phyloP scores from a whole-genome alignment of 1,140 invertebrate species.

The Diorhabda sublineata region DNA sequence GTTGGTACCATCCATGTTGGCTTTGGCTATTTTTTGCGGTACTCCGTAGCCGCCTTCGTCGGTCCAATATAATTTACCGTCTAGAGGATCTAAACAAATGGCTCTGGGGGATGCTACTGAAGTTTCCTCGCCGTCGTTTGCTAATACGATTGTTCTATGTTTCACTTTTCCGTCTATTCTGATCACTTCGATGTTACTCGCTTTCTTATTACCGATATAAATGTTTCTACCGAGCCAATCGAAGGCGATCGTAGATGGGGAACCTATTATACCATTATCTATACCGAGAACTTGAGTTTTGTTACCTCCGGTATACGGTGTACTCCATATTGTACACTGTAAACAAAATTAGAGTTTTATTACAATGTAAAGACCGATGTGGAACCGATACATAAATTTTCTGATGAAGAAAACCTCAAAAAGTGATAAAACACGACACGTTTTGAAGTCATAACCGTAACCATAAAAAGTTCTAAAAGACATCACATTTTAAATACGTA shows the following conservation, averaged over 20 bases:
- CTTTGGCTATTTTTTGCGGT: slow-evolving; percentile 83
- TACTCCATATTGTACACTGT: slow-evolving; percentile 80
- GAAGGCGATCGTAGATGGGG: slow-evolving; percentile 86
- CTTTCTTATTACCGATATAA: slow-evolving; percentile 87
- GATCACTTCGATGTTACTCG: slow-evolving; percentile 90
- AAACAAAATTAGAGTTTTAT: neutral
- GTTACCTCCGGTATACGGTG: slow-evolving; percentile 82
- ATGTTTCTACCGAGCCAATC: slow-evolving; percentile 96
- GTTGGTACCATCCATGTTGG: slow-evolving; percentile 90
- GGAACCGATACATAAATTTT: too few species aligned
- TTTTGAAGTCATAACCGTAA: too few species aligned
- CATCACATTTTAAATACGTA: too few species aligned
- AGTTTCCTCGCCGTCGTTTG: slow-evolving; percentile 81
- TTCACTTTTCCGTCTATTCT: slow-evolving; percentile 79
- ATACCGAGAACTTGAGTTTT: slow-evolving; percentile 75
- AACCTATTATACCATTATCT: slow-evolving; percentile 81
- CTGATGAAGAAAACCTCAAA: too few species aligned
- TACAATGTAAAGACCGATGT: too few species aligned
- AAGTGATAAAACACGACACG: too few species aligned
- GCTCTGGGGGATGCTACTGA: slow-evolving; percentile 85
- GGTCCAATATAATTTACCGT: slow-evolving; percentile 91
- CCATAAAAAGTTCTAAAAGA: too few species aligned
- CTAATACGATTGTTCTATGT: slow-evolving; percentile 81
- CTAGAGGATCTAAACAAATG: slow-evolving; percentile 84
- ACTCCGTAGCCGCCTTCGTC: slow-evolving; percentile 91